phyloP scores from a whole-genome alignment of 2,113 vertebrate species.

The Mesembrinibis cayennensis region DNA sequence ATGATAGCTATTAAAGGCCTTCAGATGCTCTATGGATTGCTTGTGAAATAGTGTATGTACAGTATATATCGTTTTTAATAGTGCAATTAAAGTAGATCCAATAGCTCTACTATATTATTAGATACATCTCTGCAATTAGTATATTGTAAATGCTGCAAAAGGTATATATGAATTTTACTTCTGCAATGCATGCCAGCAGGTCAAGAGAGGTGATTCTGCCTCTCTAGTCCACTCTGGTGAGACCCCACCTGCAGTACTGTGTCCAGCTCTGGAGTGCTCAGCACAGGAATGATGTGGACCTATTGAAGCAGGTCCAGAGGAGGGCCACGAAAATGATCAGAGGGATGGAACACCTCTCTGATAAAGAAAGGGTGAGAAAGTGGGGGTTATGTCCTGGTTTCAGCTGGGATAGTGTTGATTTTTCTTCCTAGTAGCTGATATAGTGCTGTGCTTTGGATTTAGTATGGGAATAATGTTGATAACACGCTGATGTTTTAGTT shows the following conservation, averaged over 20 bases:
- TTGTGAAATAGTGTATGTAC: background rate
- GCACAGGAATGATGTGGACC: background rate
- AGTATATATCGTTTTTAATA: background rate
- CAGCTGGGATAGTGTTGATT: no score
- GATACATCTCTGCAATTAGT: background rate
- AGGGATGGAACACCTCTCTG: background rate
- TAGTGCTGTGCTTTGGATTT: no score
- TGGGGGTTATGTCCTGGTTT: no score
- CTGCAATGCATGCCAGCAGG: background rate
- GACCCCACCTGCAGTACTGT: background rate
- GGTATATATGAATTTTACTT: background rate
- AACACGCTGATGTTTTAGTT: no score
- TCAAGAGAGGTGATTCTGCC: background rate
- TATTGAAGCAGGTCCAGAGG: background rate
- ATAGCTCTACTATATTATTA: background rate
- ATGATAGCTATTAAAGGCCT: background rate
- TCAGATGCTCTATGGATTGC: background rate
- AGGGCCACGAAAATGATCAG: background rate
- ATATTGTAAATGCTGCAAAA: background rate
- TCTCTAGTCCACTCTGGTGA: background rate
- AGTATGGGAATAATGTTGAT: no score
- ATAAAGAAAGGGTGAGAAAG: background rate
- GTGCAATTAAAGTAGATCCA: background rate
- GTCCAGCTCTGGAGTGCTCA: background rate
- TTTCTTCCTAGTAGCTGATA: no score